Conservation (phyloP, 1,140 invertebrate genomes). For the Idris sp. region DNA sequence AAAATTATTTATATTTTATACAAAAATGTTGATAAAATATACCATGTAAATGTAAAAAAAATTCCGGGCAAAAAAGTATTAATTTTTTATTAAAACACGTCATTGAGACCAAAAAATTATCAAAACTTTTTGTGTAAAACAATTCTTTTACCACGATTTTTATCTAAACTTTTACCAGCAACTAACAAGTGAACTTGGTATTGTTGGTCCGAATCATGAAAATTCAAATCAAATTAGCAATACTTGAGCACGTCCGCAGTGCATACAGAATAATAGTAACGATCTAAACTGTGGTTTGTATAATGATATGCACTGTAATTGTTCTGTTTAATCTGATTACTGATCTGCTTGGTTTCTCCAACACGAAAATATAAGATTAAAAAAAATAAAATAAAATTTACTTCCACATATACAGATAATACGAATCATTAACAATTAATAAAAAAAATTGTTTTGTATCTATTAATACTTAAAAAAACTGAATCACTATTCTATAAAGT, state of each 20-base stretch:
- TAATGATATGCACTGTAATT: slow-evolving; percentile 36
- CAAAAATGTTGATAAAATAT: no score
- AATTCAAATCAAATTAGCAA: slow-evolving; percentile 45
- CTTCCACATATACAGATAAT: slow-evolving; percentile 11
- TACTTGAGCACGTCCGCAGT: slow-evolving; percentile 34
- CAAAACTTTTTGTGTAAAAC: no score
- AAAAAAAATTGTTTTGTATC: no score
- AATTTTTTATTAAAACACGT: no score
- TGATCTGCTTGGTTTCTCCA: slow-evolving; percentile 9
- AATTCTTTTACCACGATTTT: no score
- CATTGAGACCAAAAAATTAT: no score
- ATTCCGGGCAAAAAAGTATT: no score
- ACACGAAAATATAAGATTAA: background rate
- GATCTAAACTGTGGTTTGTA: slow-evolving; percentile 35
- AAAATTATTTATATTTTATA: no score
- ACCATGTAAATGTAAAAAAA: no score
- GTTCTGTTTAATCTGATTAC: slow-evolving; percentile 26
- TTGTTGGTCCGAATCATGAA: slow-evolving; percentile 33
- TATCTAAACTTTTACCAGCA: slow-evolving; percentile 4
- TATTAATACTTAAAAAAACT: no score
- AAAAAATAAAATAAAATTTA: background rate
- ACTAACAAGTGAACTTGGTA: slow-evolving; percentile 15
- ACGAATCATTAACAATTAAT: no score
- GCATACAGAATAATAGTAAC: slow-evolving; percentile 33
- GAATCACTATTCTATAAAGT: no score